phyloP scores from a whole-genome alignment of 2,797 vertebrate species.

The Cuculus canorus region DNA sequence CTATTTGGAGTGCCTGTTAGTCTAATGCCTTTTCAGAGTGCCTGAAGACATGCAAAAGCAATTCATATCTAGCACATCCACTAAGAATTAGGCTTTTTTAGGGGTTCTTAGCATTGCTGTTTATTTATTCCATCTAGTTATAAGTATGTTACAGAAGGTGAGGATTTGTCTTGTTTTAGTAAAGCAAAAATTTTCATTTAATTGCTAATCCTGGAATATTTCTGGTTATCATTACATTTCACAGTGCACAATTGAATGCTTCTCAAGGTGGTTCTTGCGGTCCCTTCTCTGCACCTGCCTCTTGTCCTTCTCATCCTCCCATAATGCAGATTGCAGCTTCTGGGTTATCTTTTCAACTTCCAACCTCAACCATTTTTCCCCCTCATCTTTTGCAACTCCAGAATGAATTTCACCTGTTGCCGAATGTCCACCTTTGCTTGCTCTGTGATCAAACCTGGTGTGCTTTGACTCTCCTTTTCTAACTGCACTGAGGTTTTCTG shows the following conservation, averaged over 20 bases:
- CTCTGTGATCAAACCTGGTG: background rate
- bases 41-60: slow-evolving; percentile 10
- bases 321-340: background rate
- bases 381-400: background rate
- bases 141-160: background rate
- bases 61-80: background rate
- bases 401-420: background rate
- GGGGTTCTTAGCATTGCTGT: background rate
- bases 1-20: background rate
- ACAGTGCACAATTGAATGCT: background rate
- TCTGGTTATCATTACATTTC: background rate
- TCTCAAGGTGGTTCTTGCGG: background rate
- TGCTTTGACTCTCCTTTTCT: background rate
- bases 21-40: slow-evolving; percentile 8
- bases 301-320: background rate
- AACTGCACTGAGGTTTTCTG: accelerated
- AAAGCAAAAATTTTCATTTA: background rate
- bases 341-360: background rate
- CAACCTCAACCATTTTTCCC: background rate
- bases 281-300: background rate
- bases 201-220: background rate
- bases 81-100: background rate
- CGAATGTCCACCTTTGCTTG: background rate
- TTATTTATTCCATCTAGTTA: slow-evolving; percentile 17
- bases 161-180: background rate